Evolutionary conservation across 2,888 invertebrate genomes (phyloP).

Genomic region (Nemotelus nigrinus): DNA sequence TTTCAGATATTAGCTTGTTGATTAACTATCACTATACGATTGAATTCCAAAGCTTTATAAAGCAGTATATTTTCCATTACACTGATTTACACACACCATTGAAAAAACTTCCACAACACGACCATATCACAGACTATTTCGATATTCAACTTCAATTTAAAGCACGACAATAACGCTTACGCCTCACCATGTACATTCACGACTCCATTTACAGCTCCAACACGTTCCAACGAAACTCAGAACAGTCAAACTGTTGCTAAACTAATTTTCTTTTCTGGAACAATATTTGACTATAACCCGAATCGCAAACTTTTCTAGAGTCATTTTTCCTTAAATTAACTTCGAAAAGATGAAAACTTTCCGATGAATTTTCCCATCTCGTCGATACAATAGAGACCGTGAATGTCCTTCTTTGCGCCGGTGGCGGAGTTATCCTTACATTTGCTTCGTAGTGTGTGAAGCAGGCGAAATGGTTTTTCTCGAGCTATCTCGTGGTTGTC

Average conservation of each 20-base stretch:
- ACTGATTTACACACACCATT: too few species aligned
- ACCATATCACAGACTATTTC: too few species aligned
- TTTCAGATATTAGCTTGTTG: too few species aligned
- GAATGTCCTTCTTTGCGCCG: background rate
- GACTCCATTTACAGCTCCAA: too few species aligned
- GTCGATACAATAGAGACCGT: slow-evolving; percentile 28
- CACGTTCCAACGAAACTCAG: background rate
- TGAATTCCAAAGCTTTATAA: too few species aligned
- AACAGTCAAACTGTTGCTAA: slow-evolving; percentile 35
- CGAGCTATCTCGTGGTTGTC: background rate
- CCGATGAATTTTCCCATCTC: slow-evolving; percentile 21
- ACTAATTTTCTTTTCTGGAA: slow-evolving; percentile 32
- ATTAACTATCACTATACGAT: too few species aligned
- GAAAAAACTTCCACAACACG: too few species aligned
- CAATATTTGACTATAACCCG: slow-evolving; percentile 30
- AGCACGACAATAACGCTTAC: too few species aligned
- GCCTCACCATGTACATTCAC: too few species aligned
- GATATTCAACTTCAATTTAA: too few species aligned
- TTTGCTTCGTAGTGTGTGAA: slow-evolving; percentile 17
- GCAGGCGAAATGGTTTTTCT: slow-evolving; percentile 23
- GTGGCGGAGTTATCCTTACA: background rate
- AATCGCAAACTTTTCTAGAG: slow-evolving; percentile 25
- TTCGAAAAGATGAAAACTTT: slow-evolving; percentile 34
- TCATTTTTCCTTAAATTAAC: slow-evolving; percentile 39
- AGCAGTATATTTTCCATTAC: too few species aligned